Evolutionary conservation across 2,888 invertebrate genomes (phyloP).

Genomic region (Tricholauxania praeusta): DNA sequence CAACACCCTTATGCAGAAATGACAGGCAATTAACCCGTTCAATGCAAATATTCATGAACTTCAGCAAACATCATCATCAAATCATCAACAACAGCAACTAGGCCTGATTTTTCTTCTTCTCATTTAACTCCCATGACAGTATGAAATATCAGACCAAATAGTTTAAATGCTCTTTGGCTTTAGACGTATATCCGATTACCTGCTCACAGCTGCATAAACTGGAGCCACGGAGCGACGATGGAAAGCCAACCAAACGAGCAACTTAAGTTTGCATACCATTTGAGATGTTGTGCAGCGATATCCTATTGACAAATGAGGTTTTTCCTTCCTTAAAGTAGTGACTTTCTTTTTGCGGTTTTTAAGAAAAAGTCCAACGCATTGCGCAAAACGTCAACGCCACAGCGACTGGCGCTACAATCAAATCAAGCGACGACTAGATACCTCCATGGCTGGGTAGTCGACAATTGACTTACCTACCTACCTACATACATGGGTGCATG

Average conservation of each 20-base stretch:
- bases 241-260: constrained; percentile 44
- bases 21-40: too few species aligned
- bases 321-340: constrained; percentile 54
- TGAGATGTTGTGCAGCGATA: constrained; percentile 60
- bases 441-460: neutral
- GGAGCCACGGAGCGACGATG: neutral
- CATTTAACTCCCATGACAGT: neutral
- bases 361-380: constrained; percentile 56
- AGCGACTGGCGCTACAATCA: constrained; percentile 42
- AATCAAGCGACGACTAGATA: constrained; percentile 2
- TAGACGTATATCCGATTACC: constrained; percentile 22
- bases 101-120: neutral
- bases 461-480: neutral
- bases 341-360: constrained; percentile 22
- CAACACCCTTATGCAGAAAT: too few species aligned
- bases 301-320: constrained; percentile 64
- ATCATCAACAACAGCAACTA: neutral
- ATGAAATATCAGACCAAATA: constrained; percentile 5
- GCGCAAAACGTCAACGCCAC: constrained; percentile 33
- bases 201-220: constrained; percentile 15
- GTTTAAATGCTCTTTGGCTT: neutral
- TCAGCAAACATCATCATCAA: too few species aligned
- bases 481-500: too few species aligned
- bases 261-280: constrained; percentile 49
- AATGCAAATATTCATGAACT: too few species aligned